Percentiles rank a stretch among this genome's conserved stretches.
These are phyloP conservation scores for Pyrocoelia pectoralis DNA, from an alignment of 2,888 invertebrate genomes.

Conservation along the genomic window DNA sequence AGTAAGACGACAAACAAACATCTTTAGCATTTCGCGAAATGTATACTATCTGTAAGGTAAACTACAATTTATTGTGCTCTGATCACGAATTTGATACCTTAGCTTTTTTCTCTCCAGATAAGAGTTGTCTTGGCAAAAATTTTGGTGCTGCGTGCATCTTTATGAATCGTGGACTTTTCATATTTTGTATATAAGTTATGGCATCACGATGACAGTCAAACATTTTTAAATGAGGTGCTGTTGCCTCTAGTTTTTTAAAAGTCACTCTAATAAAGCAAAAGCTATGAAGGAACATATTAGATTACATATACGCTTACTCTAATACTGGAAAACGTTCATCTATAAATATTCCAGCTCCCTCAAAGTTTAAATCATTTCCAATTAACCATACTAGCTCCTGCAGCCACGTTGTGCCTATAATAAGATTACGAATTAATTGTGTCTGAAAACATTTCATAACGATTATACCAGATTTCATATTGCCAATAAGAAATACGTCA, in stretches of 20 bases:
- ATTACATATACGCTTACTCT: no score
- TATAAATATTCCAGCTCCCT: slow-evolving; percentile 67
- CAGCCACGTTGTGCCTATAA: slow-evolving; percentile 74
- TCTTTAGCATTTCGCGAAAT: neutral
- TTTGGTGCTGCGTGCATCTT: neutral
- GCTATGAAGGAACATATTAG: no score
- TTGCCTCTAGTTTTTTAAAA: neutral
- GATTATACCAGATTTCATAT: no score
- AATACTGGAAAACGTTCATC: slow-evolving; percentile 79
- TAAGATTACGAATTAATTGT: no score
- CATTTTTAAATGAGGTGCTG: neutral
- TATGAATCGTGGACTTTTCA: neutral
- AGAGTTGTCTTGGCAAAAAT: neutral
- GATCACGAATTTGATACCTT: neutral
- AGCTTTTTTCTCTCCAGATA: neutral
- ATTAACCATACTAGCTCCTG: slow-evolving; percentile 84
- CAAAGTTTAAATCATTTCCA: slow-evolving; percentile 76
- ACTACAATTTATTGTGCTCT: neutral
- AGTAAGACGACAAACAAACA: neutral
- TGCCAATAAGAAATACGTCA: no score
- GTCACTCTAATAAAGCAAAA: no score
- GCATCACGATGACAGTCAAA: neutral
- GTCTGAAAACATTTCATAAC: no score
- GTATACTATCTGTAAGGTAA: slow-evolving; percentile 1
- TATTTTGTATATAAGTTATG: neutral